Percentiles rank a stretch among this genome's conserved stretches.
These are phyloP conservation scores for Rhincodon typus DNA, from an alignment of 2,797 vertebrate genomes.

Conservation along the genomic window DNA sequence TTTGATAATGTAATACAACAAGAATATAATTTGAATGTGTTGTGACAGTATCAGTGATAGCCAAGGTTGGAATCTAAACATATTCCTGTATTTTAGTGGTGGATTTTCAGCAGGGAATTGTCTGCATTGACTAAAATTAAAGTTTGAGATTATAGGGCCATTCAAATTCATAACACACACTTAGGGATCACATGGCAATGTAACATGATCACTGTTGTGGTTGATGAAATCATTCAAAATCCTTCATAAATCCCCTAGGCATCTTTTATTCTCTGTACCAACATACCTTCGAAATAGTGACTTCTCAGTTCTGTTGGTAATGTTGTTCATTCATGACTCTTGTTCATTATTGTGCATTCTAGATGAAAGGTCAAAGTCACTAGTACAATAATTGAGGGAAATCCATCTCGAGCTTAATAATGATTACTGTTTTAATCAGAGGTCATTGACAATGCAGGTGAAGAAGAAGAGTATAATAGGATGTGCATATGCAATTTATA, in stretches of 20 bases:
- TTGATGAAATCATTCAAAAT: constrained; percentile 19
- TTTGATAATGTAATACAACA: not conserved
- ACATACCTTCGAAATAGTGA: not conserved
- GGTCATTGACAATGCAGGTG: not conserved
- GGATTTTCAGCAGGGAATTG: not conserved
- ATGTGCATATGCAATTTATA: not conserved
- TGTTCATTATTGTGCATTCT: not conserved
- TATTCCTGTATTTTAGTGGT: not conserved
- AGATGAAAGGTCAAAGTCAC: not conserved
- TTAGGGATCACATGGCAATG: not conserved
- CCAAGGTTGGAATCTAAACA: not conserved
- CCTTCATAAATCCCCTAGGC: not conserved
- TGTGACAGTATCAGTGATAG: not conserved
- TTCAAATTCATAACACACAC: not conserved
- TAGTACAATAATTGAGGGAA: not conserved
- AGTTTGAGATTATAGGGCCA: not conserved
- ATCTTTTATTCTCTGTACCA: not conserved
- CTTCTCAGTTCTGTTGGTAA: not conserved
- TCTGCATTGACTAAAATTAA: not conserved
- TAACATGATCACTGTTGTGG: not conserved
- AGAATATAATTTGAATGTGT: not conserved
- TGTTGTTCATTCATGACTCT: not conserved
- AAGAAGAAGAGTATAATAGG: not conserved
- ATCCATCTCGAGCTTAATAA: not conserved
- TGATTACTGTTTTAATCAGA: not conserved